Conservation (phyloP, 2,888 invertebrate species). For the Zele albiditarsus region DNA sequence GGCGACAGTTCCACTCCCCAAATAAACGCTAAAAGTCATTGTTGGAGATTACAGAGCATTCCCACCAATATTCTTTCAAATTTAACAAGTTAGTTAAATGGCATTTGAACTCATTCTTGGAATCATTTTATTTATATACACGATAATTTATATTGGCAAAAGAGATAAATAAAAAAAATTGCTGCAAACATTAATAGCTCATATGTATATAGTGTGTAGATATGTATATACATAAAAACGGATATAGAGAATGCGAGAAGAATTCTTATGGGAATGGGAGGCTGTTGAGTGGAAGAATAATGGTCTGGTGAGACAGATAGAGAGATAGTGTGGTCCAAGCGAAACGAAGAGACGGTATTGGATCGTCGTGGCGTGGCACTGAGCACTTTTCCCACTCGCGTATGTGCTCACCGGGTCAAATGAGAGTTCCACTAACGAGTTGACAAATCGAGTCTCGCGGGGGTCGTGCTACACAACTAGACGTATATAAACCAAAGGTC, state of each 20-base stretch:
- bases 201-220: not conserved
- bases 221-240: not conserved
- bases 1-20: not conserved
- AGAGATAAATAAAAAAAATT: not conserved
- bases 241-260: conserved; percentile 15
- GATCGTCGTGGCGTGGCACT: conserved; percentile 34
- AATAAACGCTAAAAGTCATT: conserved; percentile 11
- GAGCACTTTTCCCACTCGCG: conserved; percentile 27
- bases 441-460: conserved; percentile 72
- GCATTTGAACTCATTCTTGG: not conserved
- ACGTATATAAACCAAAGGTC: conserved; percentile 70
- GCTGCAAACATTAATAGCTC: not conserved
- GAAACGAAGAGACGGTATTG: conserved; percentile 9
- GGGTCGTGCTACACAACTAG: conserved; percentile 68
- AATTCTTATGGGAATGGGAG: conserved; percentile 33
- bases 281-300: conserved; percentile 33
- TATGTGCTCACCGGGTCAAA: conserved; percentile 62
- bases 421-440: conserved; percentile 72
- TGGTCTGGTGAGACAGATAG: conserved; percentile 37
- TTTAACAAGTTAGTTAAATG: not conserved
- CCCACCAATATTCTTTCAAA: not conserved
- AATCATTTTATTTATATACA: not conserved
- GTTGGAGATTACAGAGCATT: not conserved
- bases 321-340: conserved; percentile 26
- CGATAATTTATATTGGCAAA: not conserved